Evolutionary conservation across 2,113 vertebrate genomes (phyloP), one percentile per base, ranked within the genome.

Genomic region (Sphyrna mokarran): DNA sequence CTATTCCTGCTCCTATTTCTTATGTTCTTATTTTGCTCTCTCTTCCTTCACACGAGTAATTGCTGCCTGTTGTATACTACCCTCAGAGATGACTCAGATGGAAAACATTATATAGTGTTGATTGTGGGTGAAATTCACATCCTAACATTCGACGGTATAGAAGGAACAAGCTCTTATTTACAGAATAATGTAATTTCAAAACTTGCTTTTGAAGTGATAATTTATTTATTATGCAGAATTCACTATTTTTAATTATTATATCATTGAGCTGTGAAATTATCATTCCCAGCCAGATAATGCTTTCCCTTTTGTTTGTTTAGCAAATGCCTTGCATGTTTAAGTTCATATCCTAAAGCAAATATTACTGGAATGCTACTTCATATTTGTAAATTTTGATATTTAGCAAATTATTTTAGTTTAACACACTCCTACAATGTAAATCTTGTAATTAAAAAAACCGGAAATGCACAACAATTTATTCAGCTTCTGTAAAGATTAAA

Each of bases 211-310:
- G 37, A 83, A 83, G n/a, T 20, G 33, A 80, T 72, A 29, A 72
- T 72, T 72, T 72, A 72, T 83, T 37, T 37, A 83, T 40, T 83
- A 33, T 83, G 37, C 18, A 40, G 37, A 83, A 83, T 83, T 37
- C 78, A 83, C 16, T 37, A n/a, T 37, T 23, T 23, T 72, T 72
- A 72, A 83, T 83, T 83, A 11, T 18, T 33, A 83, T n/a, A 37
- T 83, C 78, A 83, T 20, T 83, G 78, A 83, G 78, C 78, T 83
- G 78, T 83, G 37, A 83, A 83, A 83, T 83, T 83, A 83, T 83
- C n/a, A 40, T 83, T 83, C n/a, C 78, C 78, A 83, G 78, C 37
- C 78, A 83, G 78, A 83, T 16, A 37, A 40, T 37, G 40, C n/a
- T 40, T 83, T 5, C n/a, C 78, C 78, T 83, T 83, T 83, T 83